Evolutionary conservation across 2,888 invertebrate species (phyloP), one percentile per base, ranked within the genome.

Genomic region (Drosophila melanosoma): DNA sequence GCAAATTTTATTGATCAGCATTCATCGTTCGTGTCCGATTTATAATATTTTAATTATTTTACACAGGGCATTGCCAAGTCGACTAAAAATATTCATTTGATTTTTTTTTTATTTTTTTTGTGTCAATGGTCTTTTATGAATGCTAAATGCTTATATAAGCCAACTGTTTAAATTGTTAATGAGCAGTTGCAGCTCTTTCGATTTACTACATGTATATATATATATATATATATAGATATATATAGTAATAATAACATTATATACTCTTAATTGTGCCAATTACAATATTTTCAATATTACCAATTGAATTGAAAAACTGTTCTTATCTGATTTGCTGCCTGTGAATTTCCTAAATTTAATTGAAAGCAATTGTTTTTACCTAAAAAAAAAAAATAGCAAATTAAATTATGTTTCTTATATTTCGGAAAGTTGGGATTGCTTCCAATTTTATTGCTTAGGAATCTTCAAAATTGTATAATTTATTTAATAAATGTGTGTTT

Each of bases 101-200:
- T 49, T 59, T 60, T 58, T 59, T 23, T 38, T 62, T 33, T 29
- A 23, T 6, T 11, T 38, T 56, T 2, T 3, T 15, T 45, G 45
- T 20, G 45, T 45, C 45, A 45, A 45, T 45, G 45, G 45, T 12
- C 45, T 20, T 20, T 56, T 6, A 56, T 56, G 17, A 49, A 49
- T 8, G 49, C 23, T 49, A 49, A 49, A 49, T 49, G 48, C 17
- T 26, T 26, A 17, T 26, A 49, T 17, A 48, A 63, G 63, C 45
- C 20, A 36, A 62, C 35, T 48, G 49, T 49, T 49, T 26, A 17
- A 17, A 48, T 48, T 62, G 35, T 17, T 36, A 23, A 64, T 29
- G 36, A 29, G 36, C 63, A 48, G 62, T 45, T 36, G 63, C 29
- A 48, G 29, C 15, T 26, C 26, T 7, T 6, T 10, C 20, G 35